Base-by-base conservation (phyloP, 2,888 invertebrate genomes). In the Lamproptera curius region DNA sequence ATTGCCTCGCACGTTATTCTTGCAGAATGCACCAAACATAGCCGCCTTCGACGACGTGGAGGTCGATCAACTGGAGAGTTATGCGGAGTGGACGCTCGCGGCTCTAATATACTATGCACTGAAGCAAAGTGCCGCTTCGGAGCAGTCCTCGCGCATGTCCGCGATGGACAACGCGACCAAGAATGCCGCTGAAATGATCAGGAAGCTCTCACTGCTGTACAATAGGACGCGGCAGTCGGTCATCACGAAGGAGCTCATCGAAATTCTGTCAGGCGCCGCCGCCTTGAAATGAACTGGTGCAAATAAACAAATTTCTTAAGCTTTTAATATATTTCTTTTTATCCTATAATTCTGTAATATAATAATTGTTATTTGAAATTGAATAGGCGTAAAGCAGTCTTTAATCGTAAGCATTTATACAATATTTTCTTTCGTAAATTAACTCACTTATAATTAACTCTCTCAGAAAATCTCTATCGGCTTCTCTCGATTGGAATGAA, bases 241-340 rank as follows among this genome's bases (percentile, higher is more conserved):
- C 68, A 96, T 96, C 80, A 96, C 96, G 31, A 89, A 93, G 60
- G 96, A 96, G 73, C 89, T 96, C 61, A 96, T 95, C 67, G 96
- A 96, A 89, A 96, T 96, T 80, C 96, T 96, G 67, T 96, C 96
- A 42, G 96, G 96, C 59, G 96, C 96, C 36, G 92, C 95, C 16
- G 95, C 95, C 38, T 86, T 94, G 53, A 90, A 89, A 52, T 78
- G 33, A 47, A 43, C 15, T n/a, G n/a, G n/a, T n/a, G n/a, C n/a
- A n/a, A n/a, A n/a, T n/a, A n/a, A n/a, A n/a, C n/a, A n/a, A n/a
- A n/a, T n/a, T n/a, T n/a, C n/a, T n/a, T n/a, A n/a, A n/a, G n/a
- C n/a, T n/a, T n/a, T n/a, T n/a, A n/a, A n/a, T n/a, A n/a, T n/a
- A n/a, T n/a, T n/a, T n/a, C n/a, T n/a, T n/a, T n/a, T n/a, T n/a